Conservation (phyloP, 1,140 invertebrate species). For the Dysdera silvatica region DNA sequence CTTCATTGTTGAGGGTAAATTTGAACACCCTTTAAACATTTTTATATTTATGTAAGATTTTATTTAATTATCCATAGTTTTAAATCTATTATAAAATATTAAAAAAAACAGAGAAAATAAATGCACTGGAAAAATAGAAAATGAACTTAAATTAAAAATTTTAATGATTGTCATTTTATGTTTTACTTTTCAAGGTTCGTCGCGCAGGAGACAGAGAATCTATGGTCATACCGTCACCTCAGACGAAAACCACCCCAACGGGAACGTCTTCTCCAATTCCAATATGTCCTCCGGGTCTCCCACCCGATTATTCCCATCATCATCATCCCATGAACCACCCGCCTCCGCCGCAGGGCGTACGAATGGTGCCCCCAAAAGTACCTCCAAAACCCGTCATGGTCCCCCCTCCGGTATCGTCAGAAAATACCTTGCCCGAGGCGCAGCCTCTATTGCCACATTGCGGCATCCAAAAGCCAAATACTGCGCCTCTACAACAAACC, state of each 20-base stretch:
- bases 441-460: constrained; percentile 21
- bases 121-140: no score
- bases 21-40: no score
- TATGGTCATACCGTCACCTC: constrained; percentile 11
- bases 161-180: no score
- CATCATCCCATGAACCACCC: constrained; percentile 16
- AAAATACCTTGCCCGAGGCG: constrained; percentile 17
- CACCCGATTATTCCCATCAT: constrained; percentile 20
- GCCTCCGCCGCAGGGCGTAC: constrained; percentile 19
- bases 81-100: no score
- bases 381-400: constrained; percentile 24
- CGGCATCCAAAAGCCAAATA: constrained; percentile 4
- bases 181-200: constrained; percentile 13
- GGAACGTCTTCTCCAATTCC: constrained; percentile 11
- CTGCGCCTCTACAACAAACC: constrained; percentile 8
- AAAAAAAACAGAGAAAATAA: no score
- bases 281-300: constrained; percentile 18
- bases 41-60: no score
- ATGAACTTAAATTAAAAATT: no score
- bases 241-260: background rate
- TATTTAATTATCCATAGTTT: no score
- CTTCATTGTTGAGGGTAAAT: no score
- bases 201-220: constrained; percentile 6
- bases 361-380: constrained; percentile 21
- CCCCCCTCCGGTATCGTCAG: constrained; percentile 4